phyloP scores from a whole-genome alignment of 2,797 vertebrate species.

The Cichlasoma orientale region DNA sequence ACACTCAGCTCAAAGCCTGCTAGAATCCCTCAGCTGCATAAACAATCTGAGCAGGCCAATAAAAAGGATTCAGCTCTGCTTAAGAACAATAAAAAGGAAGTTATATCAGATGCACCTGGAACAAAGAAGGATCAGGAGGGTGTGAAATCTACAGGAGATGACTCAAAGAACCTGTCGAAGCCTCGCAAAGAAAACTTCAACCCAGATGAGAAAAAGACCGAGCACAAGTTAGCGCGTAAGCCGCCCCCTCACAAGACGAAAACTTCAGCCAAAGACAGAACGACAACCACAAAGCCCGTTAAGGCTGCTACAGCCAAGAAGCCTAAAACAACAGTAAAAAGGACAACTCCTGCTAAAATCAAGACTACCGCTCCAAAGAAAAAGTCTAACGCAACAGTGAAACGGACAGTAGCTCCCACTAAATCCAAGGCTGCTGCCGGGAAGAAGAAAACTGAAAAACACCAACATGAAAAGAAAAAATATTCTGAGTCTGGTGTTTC shows the following conservation, averaged over 20 bases:
- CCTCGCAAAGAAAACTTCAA: slow-evolving; percentile 13
- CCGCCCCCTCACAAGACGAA: slow-evolving; percentile 31
- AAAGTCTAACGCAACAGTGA: slow-evolving; percentile 14
- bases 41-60: slow-evolving; percentile 36
- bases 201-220: slow-evolving; percentile 21
- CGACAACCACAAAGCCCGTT: slow-evolving; percentile 20
- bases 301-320: slow-evolving; percentile 20
- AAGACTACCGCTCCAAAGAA: slow-evolving; percentile 24
- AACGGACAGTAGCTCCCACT: slow-evolving; percentile 26
- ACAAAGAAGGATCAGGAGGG: slow-evolving; percentile 19
- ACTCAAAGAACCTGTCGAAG: slow-evolving; percentile 31
- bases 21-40: slow-evolving; percentile 21
- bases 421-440: slow-evolving; percentile 28
- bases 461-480: slow-evolving; percentile 36
- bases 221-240: not conserved
- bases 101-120: slow-evolving; percentile 46
- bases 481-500: slow-evolving; percentile 45
- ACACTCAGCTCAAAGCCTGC: slow-evolving; percentile 50
- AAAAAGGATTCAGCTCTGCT: slow-evolving; percentile 29
- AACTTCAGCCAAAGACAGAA: slow-evolving; percentile 3
- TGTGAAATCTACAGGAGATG: not conserved
- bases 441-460: slow-evolving; percentile 46
- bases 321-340: slow-evolving; percentile 20
- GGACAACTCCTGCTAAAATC: slow-evolving; percentile 9
- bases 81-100: slow-evolving; percentile 25